These are phyloP conservation scores for Cossypha caffra DNA, from an alignment of 2,797 vertebrate genomes.

Conservation along the genomic window DNA sequence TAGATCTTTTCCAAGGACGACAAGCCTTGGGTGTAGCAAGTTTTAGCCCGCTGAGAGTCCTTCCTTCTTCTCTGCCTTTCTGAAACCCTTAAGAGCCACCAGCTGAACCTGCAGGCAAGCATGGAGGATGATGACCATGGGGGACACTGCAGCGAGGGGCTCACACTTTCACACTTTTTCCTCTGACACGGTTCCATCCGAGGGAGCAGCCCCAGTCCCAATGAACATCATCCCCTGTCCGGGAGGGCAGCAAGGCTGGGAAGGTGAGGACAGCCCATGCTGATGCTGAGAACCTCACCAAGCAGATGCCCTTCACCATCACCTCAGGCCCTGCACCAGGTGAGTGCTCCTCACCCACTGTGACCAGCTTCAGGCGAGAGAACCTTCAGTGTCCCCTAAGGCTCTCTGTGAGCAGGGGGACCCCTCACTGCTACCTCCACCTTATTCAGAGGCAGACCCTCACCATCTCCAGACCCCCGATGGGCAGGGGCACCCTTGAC, in stretches of 20 bases:
- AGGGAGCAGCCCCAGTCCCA: background rate
- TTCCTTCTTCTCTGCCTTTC: background rate
- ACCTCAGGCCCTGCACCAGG: background rate
- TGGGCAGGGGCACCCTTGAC: rapidly evolving
- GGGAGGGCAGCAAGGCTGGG: rapidly evolving
- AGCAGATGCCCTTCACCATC: rapidly evolving
- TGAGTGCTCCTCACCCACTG: background rate
- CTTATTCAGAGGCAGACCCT: background rate
- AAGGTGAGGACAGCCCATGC: rapidly evolving
- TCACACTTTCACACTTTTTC: background rate
- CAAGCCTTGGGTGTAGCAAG: background rate
- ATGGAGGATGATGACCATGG: rapidly evolving
- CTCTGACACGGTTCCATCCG: rapidly evolving
- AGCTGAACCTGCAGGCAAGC: background rate
- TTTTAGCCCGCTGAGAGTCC: background rate
- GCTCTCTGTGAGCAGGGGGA: background rate
- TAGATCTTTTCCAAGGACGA: background rate
- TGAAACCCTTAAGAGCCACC: background rate
- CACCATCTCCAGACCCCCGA: background rate
- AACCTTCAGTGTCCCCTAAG: no score
- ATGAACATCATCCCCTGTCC: background rate
- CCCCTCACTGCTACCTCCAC: rapidly evolving
- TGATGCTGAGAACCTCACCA: background rate
- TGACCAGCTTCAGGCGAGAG: rapidly evolving
- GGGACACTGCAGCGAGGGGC: rapidly evolving